phyloP scores from a whole-genome alignment of 2,797 vertebrate species.

The Etheostoma perlongum region DNA sequence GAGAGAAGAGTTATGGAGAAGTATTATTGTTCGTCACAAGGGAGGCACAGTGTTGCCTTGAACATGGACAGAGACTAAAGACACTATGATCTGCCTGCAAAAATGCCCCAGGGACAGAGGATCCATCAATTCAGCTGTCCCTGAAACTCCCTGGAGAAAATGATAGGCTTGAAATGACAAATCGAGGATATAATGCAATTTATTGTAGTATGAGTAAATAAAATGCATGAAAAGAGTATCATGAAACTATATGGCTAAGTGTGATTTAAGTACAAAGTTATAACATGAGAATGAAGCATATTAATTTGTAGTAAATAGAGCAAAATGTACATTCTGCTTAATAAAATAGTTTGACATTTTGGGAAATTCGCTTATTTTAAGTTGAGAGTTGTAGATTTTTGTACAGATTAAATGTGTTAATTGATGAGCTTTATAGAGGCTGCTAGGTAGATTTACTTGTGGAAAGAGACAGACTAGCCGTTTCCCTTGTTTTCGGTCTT shows the following conservation, averaged over 20 bases:
- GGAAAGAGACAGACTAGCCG: too few species aligned
- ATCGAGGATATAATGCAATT: slow-evolving; percentile 17
- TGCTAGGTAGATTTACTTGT: too few species aligned
- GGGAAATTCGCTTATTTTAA: background rate
- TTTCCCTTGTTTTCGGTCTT: too few species aligned
- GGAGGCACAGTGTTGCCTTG: slow-evolving; percentile 70
- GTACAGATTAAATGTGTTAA: background rate
- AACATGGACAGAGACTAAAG: slow-evolving; percentile 77
- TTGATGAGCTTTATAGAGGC: background rate
- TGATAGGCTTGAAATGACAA: slow-evolving; percentile 45
- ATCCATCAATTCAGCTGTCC: slow-evolving; percentile 65
- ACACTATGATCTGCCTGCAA: slow-evolving; percentile 65
- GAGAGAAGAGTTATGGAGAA: slow-evolving; percentile 69
- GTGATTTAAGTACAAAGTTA: background rate
- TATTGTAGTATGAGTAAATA: slow-evolving; percentile 35
- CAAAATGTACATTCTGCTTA: background rate
- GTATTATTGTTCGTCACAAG: slow-evolving; percentile 65
- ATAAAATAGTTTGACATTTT: background rate
- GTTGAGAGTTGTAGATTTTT: background rate
- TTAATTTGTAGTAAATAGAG: background rate
- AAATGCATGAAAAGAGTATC: slow-evolving; percentile 5
- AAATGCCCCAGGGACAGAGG: slow-evolving; percentile 51
- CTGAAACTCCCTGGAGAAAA: slow-evolving; percentile 47
- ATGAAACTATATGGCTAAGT: background rate
- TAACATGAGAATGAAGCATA: background rate